A percentile compares a stretch with the other conserved stretches of the same genome.
These are phyloP conservation scores for Cydia splendana DNA, from an alignment of 1,140 invertebrate species.

Conservation along the genomic window DNA sequence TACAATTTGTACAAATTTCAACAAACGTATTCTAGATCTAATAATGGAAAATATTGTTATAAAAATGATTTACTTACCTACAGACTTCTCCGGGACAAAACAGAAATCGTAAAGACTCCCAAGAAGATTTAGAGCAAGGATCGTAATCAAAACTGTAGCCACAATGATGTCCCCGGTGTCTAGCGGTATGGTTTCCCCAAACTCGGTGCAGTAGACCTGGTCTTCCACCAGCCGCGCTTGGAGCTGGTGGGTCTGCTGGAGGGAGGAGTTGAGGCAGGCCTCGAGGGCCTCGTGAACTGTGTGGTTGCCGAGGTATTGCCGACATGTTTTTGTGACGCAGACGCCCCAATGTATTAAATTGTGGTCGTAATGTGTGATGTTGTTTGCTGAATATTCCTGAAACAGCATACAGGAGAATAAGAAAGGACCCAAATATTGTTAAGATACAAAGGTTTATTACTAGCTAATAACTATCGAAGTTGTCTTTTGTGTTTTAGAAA, in stretches of 20 bases:
- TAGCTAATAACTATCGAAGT: too few species aligned
- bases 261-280: slow-evolving; percentile 9
- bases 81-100: background rate
- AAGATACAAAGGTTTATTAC: too few species aligned
- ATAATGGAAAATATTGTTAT: background rate
- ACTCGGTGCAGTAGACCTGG: slow-evolving; percentile 3
- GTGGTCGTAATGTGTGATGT: slow-evolving; percentile 58
- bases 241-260: background rate
- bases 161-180: background rate
- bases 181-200: background rate
- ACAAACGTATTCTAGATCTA: background rate
- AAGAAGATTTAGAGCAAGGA: background rate
- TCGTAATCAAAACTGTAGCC: background rate
- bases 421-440: too few species aligned
- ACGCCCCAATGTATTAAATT: slow-evolving; percentile 64
- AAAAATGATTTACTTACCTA: background rate
- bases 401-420: background rate
- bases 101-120: background rate
- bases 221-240: background rate
- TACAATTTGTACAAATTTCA: too few species aligned
- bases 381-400: slow-evolving; percentile 39
- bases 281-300: background rate
- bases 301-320: background rate
- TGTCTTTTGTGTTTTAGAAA: too few species aligned
- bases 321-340: slow-evolving; percentile 49